Base-by-base conservation (phyloP, 2,113 vertebrate genomes). In the Laticauda colubrina region DNA sequence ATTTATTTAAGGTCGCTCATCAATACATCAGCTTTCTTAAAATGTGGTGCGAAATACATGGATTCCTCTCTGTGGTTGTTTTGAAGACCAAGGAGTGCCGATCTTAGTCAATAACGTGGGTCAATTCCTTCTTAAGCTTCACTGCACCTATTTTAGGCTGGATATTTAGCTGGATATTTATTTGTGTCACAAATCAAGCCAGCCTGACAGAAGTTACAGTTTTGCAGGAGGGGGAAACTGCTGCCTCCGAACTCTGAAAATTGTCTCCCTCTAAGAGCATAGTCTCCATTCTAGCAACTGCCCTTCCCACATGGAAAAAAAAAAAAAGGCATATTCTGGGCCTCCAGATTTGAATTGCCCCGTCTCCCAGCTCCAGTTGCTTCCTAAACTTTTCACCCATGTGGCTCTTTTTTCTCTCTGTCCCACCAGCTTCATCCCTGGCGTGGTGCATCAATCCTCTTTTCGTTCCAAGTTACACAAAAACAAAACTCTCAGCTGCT, bases 401-500 rank as follows among this genome's bases (percentile, higher is more conserved):
- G 5, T 24, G 29, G 93, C 61, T 39, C 34, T 18, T 64, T 21
- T 57, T 10, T 61, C 57, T 24, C 61, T 0, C 21, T 1, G 3
- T 20, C 26, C 91, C 93, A 85, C 85, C 87, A 26, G 75, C 39
- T 12, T 15, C 39, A 21, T 85, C 93, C 89, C 45, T 81, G 59
- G 39, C 89, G n/a, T 88, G 20, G 48, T 89, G 81, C 57, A 11
- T 29, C 69, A 90, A 93, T 86, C 53, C 15, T 0, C 11, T 34
- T 81, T 26, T 81, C 10, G 34, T 24, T 86, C 61, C 87, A 61
- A 93, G 88, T 93, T 64, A 89, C 87, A 90, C 54, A 88, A 45
- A 26, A 87, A 89, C 39, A 56, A 91, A 95, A 26, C 51, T 29
- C n/a, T 5, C 95, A 93, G 93, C 95, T 97, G 95, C 89, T 94